Conservation (phyloP, 2,888 invertebrate genomes). For the Tachina grossa region DNA sequence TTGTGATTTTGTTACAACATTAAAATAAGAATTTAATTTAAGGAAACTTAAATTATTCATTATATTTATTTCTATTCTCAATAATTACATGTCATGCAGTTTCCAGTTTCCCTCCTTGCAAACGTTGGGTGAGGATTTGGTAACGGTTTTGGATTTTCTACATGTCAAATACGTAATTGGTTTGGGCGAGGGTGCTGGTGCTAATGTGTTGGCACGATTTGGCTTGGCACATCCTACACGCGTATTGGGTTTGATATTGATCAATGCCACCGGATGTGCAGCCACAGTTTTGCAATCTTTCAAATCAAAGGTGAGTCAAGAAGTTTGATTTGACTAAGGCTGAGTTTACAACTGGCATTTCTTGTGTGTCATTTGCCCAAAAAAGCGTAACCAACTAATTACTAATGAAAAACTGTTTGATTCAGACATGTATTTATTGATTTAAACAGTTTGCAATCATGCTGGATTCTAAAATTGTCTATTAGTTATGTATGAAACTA, state of each 20-base stretch:
- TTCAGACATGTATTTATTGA: no score
- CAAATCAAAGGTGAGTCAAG: conserved; percentile 86
- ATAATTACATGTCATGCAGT: conserved; percentile 81
- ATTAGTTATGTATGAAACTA: no score
- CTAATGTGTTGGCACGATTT: conserved; percentile 92
- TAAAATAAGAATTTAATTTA: no score
- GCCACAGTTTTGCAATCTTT: conserved; percentile 93
- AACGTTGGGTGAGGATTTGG: conserved; percentile 91
- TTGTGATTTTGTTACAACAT: no score
- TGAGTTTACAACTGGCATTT: no score
- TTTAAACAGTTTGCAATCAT: no score
- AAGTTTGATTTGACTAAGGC: neutral
- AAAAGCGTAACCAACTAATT: no score
- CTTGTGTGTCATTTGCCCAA: no score
- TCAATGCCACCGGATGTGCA: conserved; percentile 94
- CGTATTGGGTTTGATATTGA: conserved; percentile 90
- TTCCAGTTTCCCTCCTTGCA: conserved; percentile 92
- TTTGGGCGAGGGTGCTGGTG: conserved; percentile 94
- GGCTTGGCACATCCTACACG: conserved; percentile 91
- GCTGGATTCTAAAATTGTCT: no score
- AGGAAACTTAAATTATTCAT: neutral
- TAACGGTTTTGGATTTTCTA: conserved; percentile 91
- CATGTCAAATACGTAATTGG: conserved; percentile 93
- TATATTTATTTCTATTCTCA: neutral
- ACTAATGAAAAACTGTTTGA: no score